Base-by-base conservation (phyloP, 1,140 invertebrate species). In the Calycopis cecrops region DNA sequence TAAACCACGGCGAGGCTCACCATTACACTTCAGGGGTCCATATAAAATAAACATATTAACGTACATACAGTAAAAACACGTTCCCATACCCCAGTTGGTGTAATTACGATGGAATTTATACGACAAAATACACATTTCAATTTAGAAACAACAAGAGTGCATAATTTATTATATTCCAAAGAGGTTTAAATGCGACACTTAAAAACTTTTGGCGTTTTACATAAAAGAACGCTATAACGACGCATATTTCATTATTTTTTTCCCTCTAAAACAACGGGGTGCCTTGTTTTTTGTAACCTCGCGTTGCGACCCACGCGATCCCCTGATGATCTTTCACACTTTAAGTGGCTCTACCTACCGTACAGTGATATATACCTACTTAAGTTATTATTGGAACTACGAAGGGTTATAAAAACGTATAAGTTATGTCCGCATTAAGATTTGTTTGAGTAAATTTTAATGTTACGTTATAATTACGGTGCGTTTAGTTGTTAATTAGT, bases 161-260 rank as follows among this genome's bases (percentile, higher is more conserved):
- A 28, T 57, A 57, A 59, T 68, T 67, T 72, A 76, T 76, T 70
- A 73, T 61, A 62, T 55, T 67, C 65, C 70, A 59, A 71, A 59
- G 69, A 28, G 68, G 37, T 68, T 73, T 72, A 71, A 78, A 74
- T 60, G 73, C 67, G 68, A 79, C 77, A 77, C 72, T 83, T 73
- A 75, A 78, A 28, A 76, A 78, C 68, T 71, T 72, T 71, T 62
- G 65, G 67, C 70, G 73, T 79, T 81, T 78, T 70, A 76, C 73
- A 83, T 80, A 83, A 80, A 83, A 66, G 83, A 82, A 71, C 57
- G 57, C 63, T 71, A 78, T 71, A 76, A 75, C 79, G 65, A 76
- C 67, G 69, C 76, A 77, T 83, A 83, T 82, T 83, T 85, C 81
- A 85, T 85, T 83, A 81, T 81, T 83, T 85, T 82, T 85, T 79